A percentile compares a stretch with the other conserved stretches of the same genome.
phyloP scores from a whole-genome alignment of 2,888 invertebrate species.

The Tetropium fuscum region DNA sequence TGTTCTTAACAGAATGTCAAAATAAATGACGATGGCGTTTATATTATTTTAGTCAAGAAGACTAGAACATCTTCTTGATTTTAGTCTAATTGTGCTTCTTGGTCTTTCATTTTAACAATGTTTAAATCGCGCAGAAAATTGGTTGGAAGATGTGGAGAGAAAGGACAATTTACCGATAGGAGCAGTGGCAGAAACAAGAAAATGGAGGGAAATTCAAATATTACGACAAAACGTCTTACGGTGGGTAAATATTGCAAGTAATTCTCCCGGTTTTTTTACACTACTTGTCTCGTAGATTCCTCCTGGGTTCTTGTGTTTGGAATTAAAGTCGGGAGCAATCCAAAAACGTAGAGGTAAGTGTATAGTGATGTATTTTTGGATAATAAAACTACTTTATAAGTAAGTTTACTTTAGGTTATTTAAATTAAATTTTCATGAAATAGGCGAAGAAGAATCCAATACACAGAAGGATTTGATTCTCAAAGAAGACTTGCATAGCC shows the following conservation, averaged over 20 bases:
- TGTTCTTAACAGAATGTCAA: constrained; percentile 19
- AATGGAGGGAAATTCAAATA: constrained; percentile 44
- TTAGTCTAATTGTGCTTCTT: no score
- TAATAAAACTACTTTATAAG: no score
- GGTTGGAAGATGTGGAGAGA: constrained; percentile 25
- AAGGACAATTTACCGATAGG: constrained; percentile 23
- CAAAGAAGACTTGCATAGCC: constrained; percentile 42
- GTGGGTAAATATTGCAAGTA: constrained; percentile 31
- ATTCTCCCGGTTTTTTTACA: constrained; percentile 16
- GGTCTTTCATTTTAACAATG: constrained; percentile 21
- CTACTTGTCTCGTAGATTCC: constrained; percentile 38
- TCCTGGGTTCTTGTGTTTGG: constrained; percentile 37
- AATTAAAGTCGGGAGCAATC: constrained; percentile 34
- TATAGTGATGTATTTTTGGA: no score
- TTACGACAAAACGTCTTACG: constrained; percentile 38
- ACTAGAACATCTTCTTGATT: no score
- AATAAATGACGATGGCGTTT: no score
- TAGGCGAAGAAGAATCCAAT: constrained; percentile 24
- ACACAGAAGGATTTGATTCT: constrained; percentile 29
- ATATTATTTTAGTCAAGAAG: no score
- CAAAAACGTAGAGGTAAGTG: constrained; percentile 36
- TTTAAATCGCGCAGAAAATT: constrained; percentile 23
- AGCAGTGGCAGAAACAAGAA: constrained; percentile 26
- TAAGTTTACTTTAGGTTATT: no score
- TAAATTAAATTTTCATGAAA: no score